These are phyloP conservation scores for Drosophila teissieri DNA, from an alignment of 1,140 invertebrate genomes.

Conservation along the genomic window DNA sequence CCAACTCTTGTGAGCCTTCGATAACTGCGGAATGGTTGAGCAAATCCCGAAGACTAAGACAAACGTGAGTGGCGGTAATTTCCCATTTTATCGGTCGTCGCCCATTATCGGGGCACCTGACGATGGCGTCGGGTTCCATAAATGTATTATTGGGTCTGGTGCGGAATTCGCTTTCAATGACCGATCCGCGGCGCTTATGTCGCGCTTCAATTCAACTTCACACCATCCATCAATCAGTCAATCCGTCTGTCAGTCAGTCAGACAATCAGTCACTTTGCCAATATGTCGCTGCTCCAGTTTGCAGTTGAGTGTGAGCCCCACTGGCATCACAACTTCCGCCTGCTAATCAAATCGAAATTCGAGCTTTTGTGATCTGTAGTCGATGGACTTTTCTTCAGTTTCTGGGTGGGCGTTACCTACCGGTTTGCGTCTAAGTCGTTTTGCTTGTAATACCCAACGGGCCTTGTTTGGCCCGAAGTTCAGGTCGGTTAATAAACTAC, in stretches of 20 bases:
- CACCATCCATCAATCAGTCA: constrained; percentile 20
- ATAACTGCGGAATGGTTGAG: constrained; percentile 21
- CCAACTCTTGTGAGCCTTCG: constrained; percentile 5
- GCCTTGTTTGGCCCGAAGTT: constrained; percentile 36
- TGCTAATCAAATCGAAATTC: constrained; percentile 73
- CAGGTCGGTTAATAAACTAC: constrained; percentile 20
- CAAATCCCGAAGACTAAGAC: constrained; percentile 20
- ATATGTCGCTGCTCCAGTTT: constrained; percentile 36
- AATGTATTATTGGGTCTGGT: constrained; percentile 26
- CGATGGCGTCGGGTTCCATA: constrained; percentile 1
- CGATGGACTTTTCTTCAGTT: constrained; percentile 14
- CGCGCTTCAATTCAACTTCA: constrained; percentile 6
- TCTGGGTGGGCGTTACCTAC: constrained; percentile 53
- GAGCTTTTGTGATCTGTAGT: constrained; percentile 39
- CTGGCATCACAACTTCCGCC: constrained; percentile 60
- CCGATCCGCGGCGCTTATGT: constrained; percentile 8
- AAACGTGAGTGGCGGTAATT: constrained; percentile 21
- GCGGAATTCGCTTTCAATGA: constrained; percentile 25
- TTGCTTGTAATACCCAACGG: constrained; percentile 63
- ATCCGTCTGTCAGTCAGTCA: constrained; percentile 16
- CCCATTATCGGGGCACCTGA: constrained; percentile 33
- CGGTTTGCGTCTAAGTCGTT: constrained; percentile 64
- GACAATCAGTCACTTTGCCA: constrained; percentile 15
- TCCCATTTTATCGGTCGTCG: constrained; percentile 33
- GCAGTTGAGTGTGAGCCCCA: constrained; percentile 46